Conservation (phyloP, 2,113 vertebrate genomes). For the Cyanoderma ruficeps region DNA sequence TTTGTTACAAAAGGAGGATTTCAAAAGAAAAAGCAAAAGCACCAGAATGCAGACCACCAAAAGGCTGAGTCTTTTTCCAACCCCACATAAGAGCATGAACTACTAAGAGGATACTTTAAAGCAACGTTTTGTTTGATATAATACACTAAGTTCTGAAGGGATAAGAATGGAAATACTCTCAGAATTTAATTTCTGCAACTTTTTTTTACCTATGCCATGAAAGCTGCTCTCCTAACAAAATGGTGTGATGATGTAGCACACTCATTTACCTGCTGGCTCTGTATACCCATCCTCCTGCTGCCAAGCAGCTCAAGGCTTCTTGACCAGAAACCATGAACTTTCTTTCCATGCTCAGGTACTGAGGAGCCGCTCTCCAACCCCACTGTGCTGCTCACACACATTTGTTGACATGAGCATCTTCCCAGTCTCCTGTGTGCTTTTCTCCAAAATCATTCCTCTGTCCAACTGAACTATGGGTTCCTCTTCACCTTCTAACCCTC, state of each 20-base stretch:
- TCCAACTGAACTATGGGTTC: not conserved
- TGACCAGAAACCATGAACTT: not conserved
- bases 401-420: not conserved
- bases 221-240: not conserved
- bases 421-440: accelerated
- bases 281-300: not conserved
- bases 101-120: not conserved
- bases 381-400: not conserved
- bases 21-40: not conserved
- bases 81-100: not conserved
- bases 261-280: not conserved
- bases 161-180: not conserved
- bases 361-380: not conserved
- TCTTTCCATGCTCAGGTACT: not conserved
- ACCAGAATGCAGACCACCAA: not conserved
- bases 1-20: not conserved
- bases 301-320: not conserved
- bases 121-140: not conserved
- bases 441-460: not conserved
- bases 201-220: not conserved
- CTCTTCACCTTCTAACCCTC: not conserved
- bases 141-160: not conserved
- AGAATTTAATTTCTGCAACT: not conserved
- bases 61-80: not conserved
- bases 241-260: not conserved